These are phyloP conservation scores for Pycnonotus jocosus DNA, from an alignment of 2,113 vertebrate species.

Conservation along the genomic window DNA sequence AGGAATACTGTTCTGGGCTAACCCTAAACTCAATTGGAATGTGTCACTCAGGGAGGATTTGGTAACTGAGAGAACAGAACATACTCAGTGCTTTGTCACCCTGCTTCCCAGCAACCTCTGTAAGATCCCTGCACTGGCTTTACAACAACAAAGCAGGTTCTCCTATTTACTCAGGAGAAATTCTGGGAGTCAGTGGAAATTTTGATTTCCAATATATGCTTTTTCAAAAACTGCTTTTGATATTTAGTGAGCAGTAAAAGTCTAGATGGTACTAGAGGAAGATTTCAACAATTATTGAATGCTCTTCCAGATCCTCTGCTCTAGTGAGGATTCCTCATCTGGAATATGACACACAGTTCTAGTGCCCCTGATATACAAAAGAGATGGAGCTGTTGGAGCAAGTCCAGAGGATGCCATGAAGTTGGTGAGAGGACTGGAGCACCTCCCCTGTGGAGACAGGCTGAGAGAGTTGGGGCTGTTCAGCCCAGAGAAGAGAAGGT, in stretches of 20 bases:
- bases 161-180: neutral
- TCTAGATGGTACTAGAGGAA: neutral
- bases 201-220: neutral
- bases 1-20: neutral
- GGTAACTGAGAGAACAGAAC: neutral
- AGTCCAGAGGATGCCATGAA: neutral
- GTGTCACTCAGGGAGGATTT: neutral
- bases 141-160: neutral
- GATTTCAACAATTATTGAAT: neutral
- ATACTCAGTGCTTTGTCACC: neutral
- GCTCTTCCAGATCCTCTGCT: neutral
- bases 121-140: neutral
- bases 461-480: neutral
- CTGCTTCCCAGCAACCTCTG: neutral
- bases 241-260: neutral
- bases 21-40: neutral
- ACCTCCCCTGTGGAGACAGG: neutral
- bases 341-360: fast-evolving
- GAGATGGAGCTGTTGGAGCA: neutral
- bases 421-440: neutral
- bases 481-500: neutral
- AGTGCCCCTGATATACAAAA: neutral
- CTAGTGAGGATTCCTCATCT: neutral
- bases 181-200: neutral
- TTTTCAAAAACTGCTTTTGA: neutral